Evolutionary conservation across 37 sponge, comb jelly and placozoan species (phyloP).

Genomic region (Oopsacas minuta): DNA sequence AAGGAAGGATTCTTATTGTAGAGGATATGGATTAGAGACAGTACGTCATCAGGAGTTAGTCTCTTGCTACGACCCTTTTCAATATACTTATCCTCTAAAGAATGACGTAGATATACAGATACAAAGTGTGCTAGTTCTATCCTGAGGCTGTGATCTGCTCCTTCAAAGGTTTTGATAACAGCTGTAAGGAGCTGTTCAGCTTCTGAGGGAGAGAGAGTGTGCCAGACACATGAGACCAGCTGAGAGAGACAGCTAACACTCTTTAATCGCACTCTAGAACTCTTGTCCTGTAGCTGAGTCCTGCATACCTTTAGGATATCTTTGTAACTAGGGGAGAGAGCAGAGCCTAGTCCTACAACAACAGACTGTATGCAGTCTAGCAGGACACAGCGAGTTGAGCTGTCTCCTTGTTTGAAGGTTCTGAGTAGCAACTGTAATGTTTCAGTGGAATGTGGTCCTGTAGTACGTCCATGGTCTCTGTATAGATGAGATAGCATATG

Average conservation of each 20-base stretch:
- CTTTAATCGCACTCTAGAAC: constrained; percentile 61
- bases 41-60: neutral
- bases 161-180: neutral
- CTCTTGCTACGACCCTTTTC: neutral
- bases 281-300: constrained; percentile 56
- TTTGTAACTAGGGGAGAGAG: constrained; percentile 69
- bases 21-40: neutral
- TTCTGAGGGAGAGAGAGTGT: constrained; percentile 70
- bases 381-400: neutral
- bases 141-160: neutral
- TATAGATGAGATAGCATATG: neutral
- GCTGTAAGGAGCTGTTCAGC: constrained; percentile 57
- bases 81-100: neutral
- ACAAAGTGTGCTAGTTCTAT: neutral
- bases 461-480: neutral
- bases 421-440: neutral
- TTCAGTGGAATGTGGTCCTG: neutral
- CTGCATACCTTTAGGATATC: constrained; percentile 68
- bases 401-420: neutral
- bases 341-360: constrained; percentile 59
- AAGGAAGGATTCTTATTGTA: neutral
- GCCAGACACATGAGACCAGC: constrained; percentile 61
- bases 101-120: neutral
- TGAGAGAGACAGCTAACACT: constrained; percentile 50
- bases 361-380: neutral